Evolutionary conservation across 2,797 vertebrate species (phyloP).

Genomic region (Thamnophis elegans): DNA sequence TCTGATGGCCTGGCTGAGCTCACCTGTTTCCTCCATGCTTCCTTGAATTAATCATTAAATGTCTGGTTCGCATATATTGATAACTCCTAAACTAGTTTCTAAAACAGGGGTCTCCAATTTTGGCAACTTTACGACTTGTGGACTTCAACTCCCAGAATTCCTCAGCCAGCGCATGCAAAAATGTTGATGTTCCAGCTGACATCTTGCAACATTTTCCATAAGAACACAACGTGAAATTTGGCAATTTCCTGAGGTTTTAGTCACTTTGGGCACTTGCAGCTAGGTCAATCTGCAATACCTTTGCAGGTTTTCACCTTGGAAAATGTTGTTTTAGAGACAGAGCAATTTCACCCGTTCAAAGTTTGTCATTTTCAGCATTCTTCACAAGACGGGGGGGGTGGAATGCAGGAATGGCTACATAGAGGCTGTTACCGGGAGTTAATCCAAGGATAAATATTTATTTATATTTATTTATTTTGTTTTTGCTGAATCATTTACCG

Average conservation of each 20-base stretch:
- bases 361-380: background rate
- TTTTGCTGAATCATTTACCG: background rate
- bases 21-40: background rate
- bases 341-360: background rate
- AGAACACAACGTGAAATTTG: background rate
- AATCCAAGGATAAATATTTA: background rate
- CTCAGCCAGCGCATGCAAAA: background rate
- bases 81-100: background rate
- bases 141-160: too few species aligned
- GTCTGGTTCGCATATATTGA: background rate
- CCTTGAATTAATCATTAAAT: background rate
- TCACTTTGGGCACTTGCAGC: background rate
- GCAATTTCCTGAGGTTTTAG: background rate
- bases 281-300: background rate
- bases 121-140: too few species aligned
- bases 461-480: background rate
- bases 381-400: background rate
- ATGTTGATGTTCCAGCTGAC: background rate
- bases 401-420: background rate
- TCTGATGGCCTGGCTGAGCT: background rate
- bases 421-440: background rate
- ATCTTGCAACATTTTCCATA: background rate
- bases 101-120: too few species aligned
- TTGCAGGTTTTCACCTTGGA: background rate
- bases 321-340: background rate